Evolutionary conservation across 2,113 vertebrate genomes (phyloP), one percentile per base, ranked within the genome.

Genomic region (Engraulis encrasicolus): DNA sequence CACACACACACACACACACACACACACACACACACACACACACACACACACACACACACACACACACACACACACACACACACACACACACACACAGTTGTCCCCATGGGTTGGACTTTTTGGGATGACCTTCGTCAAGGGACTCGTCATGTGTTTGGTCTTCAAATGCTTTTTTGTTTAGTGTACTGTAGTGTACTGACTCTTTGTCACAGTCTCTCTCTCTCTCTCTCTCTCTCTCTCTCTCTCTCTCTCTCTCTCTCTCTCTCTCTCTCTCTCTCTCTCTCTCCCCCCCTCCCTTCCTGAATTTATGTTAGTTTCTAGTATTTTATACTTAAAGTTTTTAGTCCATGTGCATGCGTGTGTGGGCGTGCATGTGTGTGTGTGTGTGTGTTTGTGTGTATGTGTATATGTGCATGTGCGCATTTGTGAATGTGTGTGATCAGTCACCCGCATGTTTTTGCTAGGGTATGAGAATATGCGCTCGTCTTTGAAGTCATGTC

Each of bases 321-420:
- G n/a, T n/a, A n/a, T n/a, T n/a, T n/a, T n/a, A n/a, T n/a, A n/a
- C n/a, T n/a, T n/a, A n/a, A n/a, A n/a, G n/a, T n/a, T n/a, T n/a
- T n/a, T n/a, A n/a, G n/a, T n/a, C n/a, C n/a, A n/a, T n/a, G n/a
- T n/a, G n/a, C n/a, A n/a, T n/a, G n/a, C n/a, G n/a, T n/a, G n/a
- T n/a, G n/a, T n/a, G 9, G 9, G 23, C 15, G 54, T 79, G 52
- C 77, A 66, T 81, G 80, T 20, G 19, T 80, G 61, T 83, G 34
- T 66, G 36, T 48, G 45, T 80, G 34, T 0, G 7, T 82, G 77
- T n/a, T n/a, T n/a, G n/a, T n/a, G n/a, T 79, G 77, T 38, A 27
- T 79, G 82, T 49, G 49, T 34, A 34, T 50, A 5, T 79, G 52
- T 34, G 36, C 18, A 19, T 78, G 58, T 81, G 54, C 17, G 11